These are phyloP conservation scores for Hyla sarda DNA, from an alignment of 2,113 vertebrate species.

Conservation along the genomic window DNA sequence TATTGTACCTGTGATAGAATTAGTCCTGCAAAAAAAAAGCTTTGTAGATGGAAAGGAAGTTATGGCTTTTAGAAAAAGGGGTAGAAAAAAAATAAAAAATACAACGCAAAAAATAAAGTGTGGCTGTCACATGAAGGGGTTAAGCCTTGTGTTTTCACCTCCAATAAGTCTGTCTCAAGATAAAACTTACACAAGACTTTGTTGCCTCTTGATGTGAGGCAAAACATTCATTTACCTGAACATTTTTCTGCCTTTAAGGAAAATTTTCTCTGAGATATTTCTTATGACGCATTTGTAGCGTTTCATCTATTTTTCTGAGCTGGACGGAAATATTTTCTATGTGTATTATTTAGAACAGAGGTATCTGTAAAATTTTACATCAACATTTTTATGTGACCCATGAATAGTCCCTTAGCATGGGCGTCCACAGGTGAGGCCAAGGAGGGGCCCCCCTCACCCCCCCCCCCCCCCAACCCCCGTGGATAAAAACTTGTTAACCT, in stretches of 20 bases:
- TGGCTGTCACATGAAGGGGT: no score
- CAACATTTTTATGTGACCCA: background rate
- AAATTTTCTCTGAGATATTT: conserved; percentile 20
- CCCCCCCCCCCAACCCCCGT: no score
- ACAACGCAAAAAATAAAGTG: no score
- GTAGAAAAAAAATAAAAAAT: no score
- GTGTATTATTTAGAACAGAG: background rate
- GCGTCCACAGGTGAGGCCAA: background rate
- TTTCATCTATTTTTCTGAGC: background rate
- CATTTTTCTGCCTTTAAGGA: background rate
- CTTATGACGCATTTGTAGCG: background rate
- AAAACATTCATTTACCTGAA: background rate
- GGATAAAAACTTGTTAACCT: no score
- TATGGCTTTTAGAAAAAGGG: no score
- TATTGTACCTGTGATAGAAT: no score
- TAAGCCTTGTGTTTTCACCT: no score
- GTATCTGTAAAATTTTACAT: background rate
- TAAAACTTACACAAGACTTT: background rate
- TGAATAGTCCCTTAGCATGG: background rate
- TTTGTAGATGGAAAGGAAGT: no score
- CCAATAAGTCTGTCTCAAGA: background rate
- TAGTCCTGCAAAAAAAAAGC: no score
- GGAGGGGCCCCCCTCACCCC: no score
- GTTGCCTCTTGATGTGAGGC: background rate
- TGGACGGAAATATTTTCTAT: background rate